Evolutionary conservation across 2,113 vertebrate species (phyloP), one percentile per base, ranked within the genome.

Genomic region (Hystrix brachyura): DNA sequence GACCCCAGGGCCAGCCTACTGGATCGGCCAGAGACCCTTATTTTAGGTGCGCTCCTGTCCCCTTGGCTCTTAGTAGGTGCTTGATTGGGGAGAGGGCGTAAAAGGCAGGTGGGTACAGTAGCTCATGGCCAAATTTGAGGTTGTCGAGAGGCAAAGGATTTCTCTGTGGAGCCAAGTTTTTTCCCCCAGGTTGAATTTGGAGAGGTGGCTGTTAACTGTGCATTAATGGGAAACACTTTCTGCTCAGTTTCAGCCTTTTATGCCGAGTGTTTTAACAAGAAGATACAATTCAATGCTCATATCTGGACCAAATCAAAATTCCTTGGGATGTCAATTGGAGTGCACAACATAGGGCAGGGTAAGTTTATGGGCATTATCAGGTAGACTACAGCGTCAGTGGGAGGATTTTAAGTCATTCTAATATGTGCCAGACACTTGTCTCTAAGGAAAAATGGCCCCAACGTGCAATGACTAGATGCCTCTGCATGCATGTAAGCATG

Each of bases 241-340:
- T 95, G 1, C 94, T 93, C 95, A 99, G 99, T 99, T 99, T 99
- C 99, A 99, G 99, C 99, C 55, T 99, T 99, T 98, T 99, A 99
- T 1, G 99, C 99, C 0, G 99, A 99, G 98, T 99, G 99, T 98
- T 99, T 99, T 97, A 99, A 95, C 97, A 99, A 99, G 98, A 99
- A 99, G 98, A 99, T 99, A 98, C 99, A 99, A 98, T 99, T 99
- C 99, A 99, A 99, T 74, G 99, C 99, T 97, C 99, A 99, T 98
- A 99, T 99, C 98, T 99, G 99, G 99, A 99, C 99, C 76, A 99
- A 99, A 98, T 99, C 99, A 18, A 99, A 99, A 95, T 99, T 99
- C 98, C 98, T 99, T 57, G 99, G 99, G 88, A 99, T 99, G 99
- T 99, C 99, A 18, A 99, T 99, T 62, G 99, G 99, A 2, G 99